Evolutionary conservation across 2,113 vertebrate species (phyloP), one percentile per base, ranked within the genome.

Genomic region (Protomyctophum bolini): DNA sequence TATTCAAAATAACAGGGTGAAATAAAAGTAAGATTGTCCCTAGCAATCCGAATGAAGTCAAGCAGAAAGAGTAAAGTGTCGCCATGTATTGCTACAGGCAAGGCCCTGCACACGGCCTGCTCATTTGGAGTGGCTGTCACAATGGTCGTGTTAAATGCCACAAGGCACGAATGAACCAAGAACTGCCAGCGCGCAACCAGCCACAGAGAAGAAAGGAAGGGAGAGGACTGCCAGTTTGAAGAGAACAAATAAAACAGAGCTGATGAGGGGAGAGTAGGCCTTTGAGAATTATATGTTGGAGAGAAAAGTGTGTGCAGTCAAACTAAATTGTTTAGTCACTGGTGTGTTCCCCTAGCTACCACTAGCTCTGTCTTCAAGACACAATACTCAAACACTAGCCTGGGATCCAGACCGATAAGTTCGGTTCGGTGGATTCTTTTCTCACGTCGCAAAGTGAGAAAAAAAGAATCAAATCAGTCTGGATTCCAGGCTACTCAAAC

Each of bases 81-180:
- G 7, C 7, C 8, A 41, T 51, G 57, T 59, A 28, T 63, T 14
- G 3, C 75, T 79, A 10, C 14, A 56, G 76, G 68, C 70, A 21
- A 48, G 74, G 58, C 51, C 8, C 15, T n/a, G 6, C n/a, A 73
- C 66, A 61, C 61, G 50, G 57, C n/a, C 55, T 51, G 72, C 81
- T 89, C 82, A 81, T 88, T 87, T 77, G 52, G 52, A 5, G 61
- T 59, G 52, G 76, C 83, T 68, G 84, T 89, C 85, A 83, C 66
- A 55, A n/a, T 1, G 72, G 60, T 67, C 49, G 51, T 10, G 64
- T 82, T 81, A 83, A 90, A 91, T 85, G 83, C 82, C 82, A 79
- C 28, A 41, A 51, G 86, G 66, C 68, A 67, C 6, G 63, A 58
- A 50, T 58, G n/a, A 74, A 74, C 64, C 28, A 63, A 64, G 63